Evolutionary conservation across 2,113 vertebrate species (phyloP), one percentile per base, ranked within the genome.

Genomic region (Apistogramma diplotaenia): DNA sequence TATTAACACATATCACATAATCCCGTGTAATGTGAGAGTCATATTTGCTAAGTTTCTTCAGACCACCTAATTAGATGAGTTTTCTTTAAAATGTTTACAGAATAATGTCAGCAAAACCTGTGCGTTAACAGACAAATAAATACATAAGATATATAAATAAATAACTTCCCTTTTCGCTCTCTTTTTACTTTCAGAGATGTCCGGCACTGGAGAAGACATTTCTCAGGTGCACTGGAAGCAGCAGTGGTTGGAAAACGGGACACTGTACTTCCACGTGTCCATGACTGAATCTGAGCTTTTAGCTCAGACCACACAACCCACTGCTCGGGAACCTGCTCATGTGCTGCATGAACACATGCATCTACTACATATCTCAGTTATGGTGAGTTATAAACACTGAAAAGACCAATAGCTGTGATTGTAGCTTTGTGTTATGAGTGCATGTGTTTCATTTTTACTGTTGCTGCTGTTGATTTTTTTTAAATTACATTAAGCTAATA

Each of bases 241-340:
- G 94, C 98, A 99, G 94, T 99, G 98, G 98, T 91, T 99, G 94
- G 98, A 99, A 92, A 99, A 99, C 0, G 98, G 98, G 71, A 99
- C 98, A 1, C 90, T 99, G 3, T 99, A 97, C 90, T 99, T 99
- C 93, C 98, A 99, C 0, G 97, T 99, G 49, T 99, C 97, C 76
- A 93, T 97, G 95, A 97, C 95, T 75, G 97, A 96, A 0, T 94
- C 96, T 0, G 97, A 98, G 87, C 96, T 97, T 84, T 95, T 96
- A 43, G 93, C 95, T 65, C 91, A 93, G 88, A 95, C 95, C 21
- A 99, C 98, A 0, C 95, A 96, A 0, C 96, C 97, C 5, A 95
- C 96, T 0, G 92, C 96, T 1, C 96, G 95, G 76, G 97, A 99
- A 81, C 97, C 97, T 0, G 96, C 97, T 0, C 96, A 97, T 59